These are phyloP conservation scores for Stichodactyla helianthus DNA, from an alignment of 64 coral and sea anemone species.

Conservation along the genomic window DNA sequence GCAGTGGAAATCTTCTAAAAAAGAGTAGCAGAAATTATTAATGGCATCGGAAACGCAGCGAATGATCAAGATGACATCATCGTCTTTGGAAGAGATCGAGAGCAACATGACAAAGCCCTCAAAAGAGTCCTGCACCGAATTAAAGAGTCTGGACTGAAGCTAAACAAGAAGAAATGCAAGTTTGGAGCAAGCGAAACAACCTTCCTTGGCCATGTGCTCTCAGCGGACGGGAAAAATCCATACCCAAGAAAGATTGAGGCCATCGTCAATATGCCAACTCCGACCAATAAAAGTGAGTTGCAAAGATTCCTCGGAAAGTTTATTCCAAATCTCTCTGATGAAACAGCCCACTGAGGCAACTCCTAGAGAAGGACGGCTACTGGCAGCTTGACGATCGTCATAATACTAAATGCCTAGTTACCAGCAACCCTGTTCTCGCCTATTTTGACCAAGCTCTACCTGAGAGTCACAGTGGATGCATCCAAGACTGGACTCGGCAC, in stretches of 20 bases:
- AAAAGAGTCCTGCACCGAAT: not conserved
- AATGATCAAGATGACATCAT: constrained; percentile 4
- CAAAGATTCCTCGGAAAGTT: too few species aligned
- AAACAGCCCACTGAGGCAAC: too few species aligned
- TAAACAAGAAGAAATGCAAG: not conserved
- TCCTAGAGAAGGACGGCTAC: too few species aligned
- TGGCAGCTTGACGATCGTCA: not conserved
- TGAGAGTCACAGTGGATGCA: constrained; percentile 26
- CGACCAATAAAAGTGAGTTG: too few species aligned
- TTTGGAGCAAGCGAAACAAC: too few species aligned
- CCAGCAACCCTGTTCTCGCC: constrained; percentile 8
- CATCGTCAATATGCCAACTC: too few species aligned
- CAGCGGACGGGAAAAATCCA: too few species aligned
- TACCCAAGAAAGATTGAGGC: too few species aligned
- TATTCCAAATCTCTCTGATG: too few species aligned
- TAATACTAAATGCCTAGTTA: constrained; percentile 21
- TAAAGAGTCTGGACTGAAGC: not conserved
- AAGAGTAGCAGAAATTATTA: constrained; percentile 37
- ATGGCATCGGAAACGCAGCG: constrained; percentile 4
- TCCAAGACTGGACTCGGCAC: constrained; percentile 26
- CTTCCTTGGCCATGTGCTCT: too few species aligned
- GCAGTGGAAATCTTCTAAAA: not conserved
- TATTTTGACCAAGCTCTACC: constrained; percentile 10
- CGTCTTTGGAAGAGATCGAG: not conserved
- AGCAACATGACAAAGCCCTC: constrained; percentile 9